Evolutionary conservation across 2,888 invertebrate species (phyloP), one percentile per base, ranked within the genome.

Genomic region (Dolichopus griseipennis): DNA sequence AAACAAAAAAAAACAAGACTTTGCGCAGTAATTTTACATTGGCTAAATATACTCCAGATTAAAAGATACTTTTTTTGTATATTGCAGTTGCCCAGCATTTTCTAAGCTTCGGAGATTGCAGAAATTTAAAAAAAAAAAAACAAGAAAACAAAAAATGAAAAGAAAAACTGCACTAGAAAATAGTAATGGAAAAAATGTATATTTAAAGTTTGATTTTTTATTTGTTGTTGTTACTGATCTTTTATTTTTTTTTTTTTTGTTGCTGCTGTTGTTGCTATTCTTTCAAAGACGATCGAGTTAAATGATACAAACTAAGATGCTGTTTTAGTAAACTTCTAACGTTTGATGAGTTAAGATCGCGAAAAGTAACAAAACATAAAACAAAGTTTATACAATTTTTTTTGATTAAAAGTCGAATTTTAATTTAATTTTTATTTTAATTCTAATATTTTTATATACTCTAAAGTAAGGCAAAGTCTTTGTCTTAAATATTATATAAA

Each of bases 331-430:
- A 72, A 70, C 70, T 69, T 72, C 72, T 72, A 73, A 71, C 73
- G 73, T 73, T 72, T 73, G 73, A 72, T 72, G 72, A 69, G 72
- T 72, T 64, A 66, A 72, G 73, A 73, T 73, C 73, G 73, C 70
- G 70, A 71, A 72, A 52, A 52, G 18, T 2, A 52, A 52, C 9
- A 52, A 52, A 52, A 52, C 43, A 43, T 7, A 43, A 43, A 43
- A 43, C 43, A 43, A 4, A 43, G 12, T 10, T 10, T 43, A 37
- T 37, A 37, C 27, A 4, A 27, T 27, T 27, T 27, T 27, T 27
- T 27, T 2, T 5, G 27, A 27, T 27, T 27, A 27, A 27, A 27
- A 27, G 27, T 27, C 27, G 27, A 27, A 27, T n/a, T n/a, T n/a
- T n/a, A n/a, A n/a, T n/a, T n/a, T n/a, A n/a, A 27, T 27, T 27